Percentiles rank a stretch among this genome's conserved stretches.
Conservation (phyloP, 2,888 invertebrate species). For the Gibbula magus region DNA sequence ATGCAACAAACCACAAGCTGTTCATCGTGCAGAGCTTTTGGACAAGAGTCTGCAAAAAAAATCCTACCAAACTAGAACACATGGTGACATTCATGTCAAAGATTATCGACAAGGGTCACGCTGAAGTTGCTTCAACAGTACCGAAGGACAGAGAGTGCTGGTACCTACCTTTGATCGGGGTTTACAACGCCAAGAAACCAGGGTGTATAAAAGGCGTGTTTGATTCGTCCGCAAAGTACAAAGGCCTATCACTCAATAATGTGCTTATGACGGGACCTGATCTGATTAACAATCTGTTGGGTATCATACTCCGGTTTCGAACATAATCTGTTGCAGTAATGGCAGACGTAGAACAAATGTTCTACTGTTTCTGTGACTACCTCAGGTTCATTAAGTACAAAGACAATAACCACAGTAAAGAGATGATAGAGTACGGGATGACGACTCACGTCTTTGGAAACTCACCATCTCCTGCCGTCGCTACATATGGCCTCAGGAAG, state of each 20-base stretch:
- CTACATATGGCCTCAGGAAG: conserved; percentile 36
- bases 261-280: conserved; percentile 38
- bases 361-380: conserved; percentile 40
- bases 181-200: conserved; percentile 42
- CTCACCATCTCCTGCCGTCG: conserved; percentile 44
- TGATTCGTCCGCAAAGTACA: conserved; percentile 35
- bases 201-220: conserved; percentile 33
- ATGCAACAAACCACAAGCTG: no score
- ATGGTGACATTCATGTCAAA: no score
- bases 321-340: conserved; percentile 31
- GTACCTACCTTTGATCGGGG: conserved; percentile 41
- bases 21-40: no score
- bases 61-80: no score
- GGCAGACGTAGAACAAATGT: conserved; percentile 45
- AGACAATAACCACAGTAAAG: conserved; percentile 35
- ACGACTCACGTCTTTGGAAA: conserved; percentile 44
- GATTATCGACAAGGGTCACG: no score
- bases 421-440: conserved; percentile 37
- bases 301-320: conserved; percentile 44
- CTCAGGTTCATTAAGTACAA: conserved; percentile 45
- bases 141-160: conserved; percentile 16
- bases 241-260: conserved; percentile 35
- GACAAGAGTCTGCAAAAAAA: no score
- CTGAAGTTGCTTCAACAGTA: conserved; percentile 37
- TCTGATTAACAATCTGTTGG: conserved; percentile 41